Percentiles rank a stretch among this genome's conserved stretches.
Conservation (phyloP, 2,888 invertebrate genomes). For the Dascillus cervinus region DNA sequence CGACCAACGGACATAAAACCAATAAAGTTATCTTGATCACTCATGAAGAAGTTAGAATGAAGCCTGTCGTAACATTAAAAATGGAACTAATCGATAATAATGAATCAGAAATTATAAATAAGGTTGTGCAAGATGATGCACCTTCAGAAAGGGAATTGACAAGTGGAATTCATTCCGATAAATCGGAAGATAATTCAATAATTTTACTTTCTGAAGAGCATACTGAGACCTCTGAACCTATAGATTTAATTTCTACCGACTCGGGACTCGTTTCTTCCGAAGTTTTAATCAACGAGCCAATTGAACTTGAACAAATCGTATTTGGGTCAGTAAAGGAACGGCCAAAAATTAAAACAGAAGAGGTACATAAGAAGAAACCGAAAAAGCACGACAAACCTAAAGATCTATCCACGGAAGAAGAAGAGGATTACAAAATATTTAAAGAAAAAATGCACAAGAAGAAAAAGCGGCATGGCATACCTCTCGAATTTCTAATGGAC, state of each 20-base stretch:
- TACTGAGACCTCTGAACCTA: too few relatives aligned
- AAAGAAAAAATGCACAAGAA: slow-evolving; percentile 7
- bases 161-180: not conserved
- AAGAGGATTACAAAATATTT: not conserved
- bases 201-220: too few relatives aligned
- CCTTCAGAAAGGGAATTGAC: not conserved
- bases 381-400: slow-evolving; percentile 14
- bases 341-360: slow-evolving; percentile 24
- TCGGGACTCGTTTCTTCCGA: slow-evolving; percentile 11
- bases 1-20: slow-evolving; percentile 20
- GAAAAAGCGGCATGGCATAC: slow-evolving; percentile 26
- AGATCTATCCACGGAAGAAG: not conserved
- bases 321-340: slow-evolving; percentile 58
- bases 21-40: slow-evolving; percentile 59
- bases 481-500: slow-evolving; percentile 23
- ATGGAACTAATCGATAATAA: slow-evolving; percentile 33
- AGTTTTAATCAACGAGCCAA: slow-evolving; percentile 12
- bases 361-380: slow-evolving; percentile 15
- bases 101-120: not conserved
- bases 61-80: slow-evolving; percentile 58
- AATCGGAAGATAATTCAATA: slow-evolving; percentile 11
- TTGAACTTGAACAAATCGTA: slow-evolving; percentile 48
- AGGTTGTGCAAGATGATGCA: not conserved
- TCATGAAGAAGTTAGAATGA: slow-evolving; percentile 62
- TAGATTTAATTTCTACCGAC: slow-evolving; percentile 15